Percentiles rank a stretch among this genome's conserved stretches.
Conservation (phyloP, 1,140 invertebrate species). For the Aphidius gifuensis region DNA sequence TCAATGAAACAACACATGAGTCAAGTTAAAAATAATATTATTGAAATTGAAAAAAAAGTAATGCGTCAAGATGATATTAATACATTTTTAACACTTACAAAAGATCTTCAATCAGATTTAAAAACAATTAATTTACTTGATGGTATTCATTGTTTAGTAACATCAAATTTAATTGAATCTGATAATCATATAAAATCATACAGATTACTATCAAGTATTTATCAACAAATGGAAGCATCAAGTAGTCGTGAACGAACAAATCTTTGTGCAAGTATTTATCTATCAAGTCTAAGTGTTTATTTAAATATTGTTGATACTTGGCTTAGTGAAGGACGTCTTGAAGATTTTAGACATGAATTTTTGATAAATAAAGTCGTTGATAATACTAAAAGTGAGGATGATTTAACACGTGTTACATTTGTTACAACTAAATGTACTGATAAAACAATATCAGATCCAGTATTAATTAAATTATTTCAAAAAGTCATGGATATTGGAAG, state of each 20-base stretch:
- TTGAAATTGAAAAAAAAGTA: conserved; percentile 41
- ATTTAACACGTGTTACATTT: conserved; percentile 36
- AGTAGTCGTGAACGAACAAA: conserved; percentile 49
- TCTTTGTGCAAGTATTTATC: conserved; percentile 53
- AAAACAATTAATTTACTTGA: conserved; percentile 47
- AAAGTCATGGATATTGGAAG: conserved; percentile 50
- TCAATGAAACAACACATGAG: conserved; percentile 36
- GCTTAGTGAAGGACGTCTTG: conserved; percentile 56
- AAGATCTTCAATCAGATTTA: conserved; percentile 44
- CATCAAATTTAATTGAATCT: conserved; percentile 42
- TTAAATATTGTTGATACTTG: conserved; percentile 57
- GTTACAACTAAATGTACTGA: conserved; percentile 33
- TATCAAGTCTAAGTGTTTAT: conserved; percentile 55
- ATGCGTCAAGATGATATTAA: conserved; percentile 45
- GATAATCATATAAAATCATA: conserved; percentile 36
- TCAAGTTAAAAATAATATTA: conserved; percentile 37
- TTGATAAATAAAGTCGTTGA: conserved; percentile 49
- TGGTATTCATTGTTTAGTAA: conserved; percentile 49
- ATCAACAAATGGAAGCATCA: conserved; percentile 50
- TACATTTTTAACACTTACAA: conserved; percentile 51
- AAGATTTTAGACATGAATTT: conserved; percentile 58
- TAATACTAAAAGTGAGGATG: conserved; percentile 13
- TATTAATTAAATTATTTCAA: conserved; percentile 44
- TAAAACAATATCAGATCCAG: conserved; percentile 40
- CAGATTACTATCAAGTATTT: conserved; percentile 44